Evolutionary conservation across 2,113 vertebrate genomes (phyloP).

Genomic region (Xenotilapia caudafasciata): DNA sequence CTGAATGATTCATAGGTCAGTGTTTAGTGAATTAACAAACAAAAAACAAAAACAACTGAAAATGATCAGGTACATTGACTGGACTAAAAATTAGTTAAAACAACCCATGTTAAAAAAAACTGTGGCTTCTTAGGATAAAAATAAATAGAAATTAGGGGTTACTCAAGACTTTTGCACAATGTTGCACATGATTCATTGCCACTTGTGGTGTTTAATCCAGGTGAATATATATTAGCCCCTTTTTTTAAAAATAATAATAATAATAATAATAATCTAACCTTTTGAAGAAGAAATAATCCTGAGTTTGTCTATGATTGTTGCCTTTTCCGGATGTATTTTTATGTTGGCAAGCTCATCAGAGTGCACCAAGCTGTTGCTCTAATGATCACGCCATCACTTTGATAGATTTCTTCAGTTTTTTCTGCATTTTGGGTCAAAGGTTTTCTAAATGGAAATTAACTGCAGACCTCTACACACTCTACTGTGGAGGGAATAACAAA

Average conservation of each 20-base stretch:
- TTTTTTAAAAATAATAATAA: accelerated
- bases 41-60: neutral
- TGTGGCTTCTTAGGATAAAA: neutral
- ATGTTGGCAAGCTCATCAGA: neutral
- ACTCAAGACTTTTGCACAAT: neutral
- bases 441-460: neutral
- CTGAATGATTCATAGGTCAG: neutral
- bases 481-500: neutral
- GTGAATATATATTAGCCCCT: neutral
- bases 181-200: neutral
- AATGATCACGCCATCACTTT: neutral
- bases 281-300: neutral
- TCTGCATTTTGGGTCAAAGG: neutral
- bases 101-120: neutral
- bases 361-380: neutral
- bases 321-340: neutral
- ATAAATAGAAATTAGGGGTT: neutral
- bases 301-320: neutral
- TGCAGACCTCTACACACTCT: neutral
- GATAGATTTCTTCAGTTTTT: neutral
- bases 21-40: neutral
- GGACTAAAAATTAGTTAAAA: neutral
- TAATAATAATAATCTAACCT: neutral
- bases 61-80: neutral
- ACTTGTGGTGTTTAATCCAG: neutral